phyloP scores from a whole-genome alignment of 2,113 vertebrate species.

The Actinemys pallida region DNA sequence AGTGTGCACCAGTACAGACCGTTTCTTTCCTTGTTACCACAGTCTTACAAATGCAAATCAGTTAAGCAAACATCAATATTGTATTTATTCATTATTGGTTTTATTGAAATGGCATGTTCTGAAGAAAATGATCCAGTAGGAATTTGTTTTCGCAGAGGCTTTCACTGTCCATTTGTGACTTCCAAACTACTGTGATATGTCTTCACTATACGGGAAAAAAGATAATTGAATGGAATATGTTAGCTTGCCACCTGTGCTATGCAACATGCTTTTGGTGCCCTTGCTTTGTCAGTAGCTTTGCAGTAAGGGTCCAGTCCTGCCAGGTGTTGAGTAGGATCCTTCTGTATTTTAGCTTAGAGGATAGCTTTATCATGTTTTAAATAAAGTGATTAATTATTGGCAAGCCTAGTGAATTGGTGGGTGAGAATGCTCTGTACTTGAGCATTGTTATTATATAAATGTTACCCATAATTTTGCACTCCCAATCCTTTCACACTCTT shows the following conservation, averaged over 20 bases:
- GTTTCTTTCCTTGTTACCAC: background rate
- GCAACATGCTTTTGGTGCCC: rapidly evolving
- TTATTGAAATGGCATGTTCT: background rate
- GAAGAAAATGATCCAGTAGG: background rate
- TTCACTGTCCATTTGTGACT: background rate
- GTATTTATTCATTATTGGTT: background rate
- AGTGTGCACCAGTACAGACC: rapidly evolving
- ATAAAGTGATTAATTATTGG: background rate
- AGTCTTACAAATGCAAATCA: background rate
- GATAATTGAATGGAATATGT: background rate
- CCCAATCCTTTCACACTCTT: background rate
- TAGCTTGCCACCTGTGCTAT: background rate
- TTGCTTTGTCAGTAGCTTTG: background rate
- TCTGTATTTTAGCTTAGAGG: background rate
- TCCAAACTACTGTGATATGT: background rate
- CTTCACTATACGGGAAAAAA: background rate
- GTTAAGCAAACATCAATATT: background rate
- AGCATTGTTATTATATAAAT: background rate
- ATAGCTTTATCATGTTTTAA: background rate
- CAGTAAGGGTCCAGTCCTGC: background rate
- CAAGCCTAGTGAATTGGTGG: background rate
- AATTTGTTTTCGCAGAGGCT: background rate
- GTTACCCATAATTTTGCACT: background rate
- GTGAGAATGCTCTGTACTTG: background rate
- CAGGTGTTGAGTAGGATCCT: rapidly evolving